Percentiles rank a stretch among this genome's conserved stretches.
phyloP scores from a whole-genome alignment of 2,113 vertebrate genomes.

The Stercorarius parasiticus region DNA sequence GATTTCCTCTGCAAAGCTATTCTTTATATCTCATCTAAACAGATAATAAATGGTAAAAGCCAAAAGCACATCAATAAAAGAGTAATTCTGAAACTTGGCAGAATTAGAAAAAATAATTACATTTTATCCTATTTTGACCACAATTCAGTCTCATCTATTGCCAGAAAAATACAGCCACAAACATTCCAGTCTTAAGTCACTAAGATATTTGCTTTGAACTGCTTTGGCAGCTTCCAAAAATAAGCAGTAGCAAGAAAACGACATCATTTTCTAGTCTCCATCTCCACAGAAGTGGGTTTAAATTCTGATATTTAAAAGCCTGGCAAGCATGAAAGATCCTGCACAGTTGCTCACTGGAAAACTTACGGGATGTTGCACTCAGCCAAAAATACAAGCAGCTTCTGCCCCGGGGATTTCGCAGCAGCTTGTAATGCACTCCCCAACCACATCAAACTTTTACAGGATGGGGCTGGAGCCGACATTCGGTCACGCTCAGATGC shows the following conservation, averaged over 20 bases:
- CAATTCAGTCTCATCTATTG: constrained; percentile 1
- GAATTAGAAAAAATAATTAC: constrained; percentile 40
- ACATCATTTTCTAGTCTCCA: neutral
- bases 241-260: neutral
- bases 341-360: neutral
- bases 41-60: constrained; percentile 48
- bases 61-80: constrained; percentile 47
- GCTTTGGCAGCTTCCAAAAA: neutral
- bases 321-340: neutral
- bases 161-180: constrained; percentile 33
- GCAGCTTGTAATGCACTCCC: neutral
- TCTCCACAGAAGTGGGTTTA: neutral
- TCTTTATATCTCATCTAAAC: constrained; percentile 41
- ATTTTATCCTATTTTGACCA: constrained; percentile 42
- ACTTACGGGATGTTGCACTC: neutral
- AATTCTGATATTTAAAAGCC: neutral
- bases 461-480: neutral
- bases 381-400: neutral
- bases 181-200: neutral
- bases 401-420: neutral
- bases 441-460: neutral
- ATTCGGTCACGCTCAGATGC: neutral
- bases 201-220: constrained; percentile 6
- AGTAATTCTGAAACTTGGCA: constrained; percentile 45
- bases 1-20: constrained; percentile 27